phyloP scores from a whole-genome alignment of 2,888 invertebrate species.

The Pristionchus arcanus region DNA sequence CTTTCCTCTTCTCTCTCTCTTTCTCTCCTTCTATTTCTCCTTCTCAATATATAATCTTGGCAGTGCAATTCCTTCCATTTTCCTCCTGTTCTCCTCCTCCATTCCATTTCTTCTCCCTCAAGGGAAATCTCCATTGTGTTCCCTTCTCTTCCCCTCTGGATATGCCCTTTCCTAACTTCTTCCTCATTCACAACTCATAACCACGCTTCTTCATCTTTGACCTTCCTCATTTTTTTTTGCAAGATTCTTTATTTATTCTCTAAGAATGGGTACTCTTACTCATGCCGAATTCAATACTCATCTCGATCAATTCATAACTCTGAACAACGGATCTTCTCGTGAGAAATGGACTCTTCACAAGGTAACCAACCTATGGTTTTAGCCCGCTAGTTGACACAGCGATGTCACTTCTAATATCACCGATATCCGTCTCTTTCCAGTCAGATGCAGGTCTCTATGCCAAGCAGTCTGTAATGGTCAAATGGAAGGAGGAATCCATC shows the following conservation, averaged over 20 bases:
- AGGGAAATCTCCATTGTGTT: not conserved
- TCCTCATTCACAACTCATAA: not conserved
- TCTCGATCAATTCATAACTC: conserved; percentile 36
- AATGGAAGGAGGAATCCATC: conserved; percentile 57
- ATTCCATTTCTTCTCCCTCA: conserved; percentile 35
- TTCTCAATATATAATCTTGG: conserved; percentile 50
- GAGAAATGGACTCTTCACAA: conserved; percentile 55
- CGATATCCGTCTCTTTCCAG: conserved; percentile 49
- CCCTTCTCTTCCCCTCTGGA: conserved; percentile 14
- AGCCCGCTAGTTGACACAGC: too few relatives aligned
- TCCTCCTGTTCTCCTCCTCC: conserved; percentile 47
- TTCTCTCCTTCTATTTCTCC: not conserved
- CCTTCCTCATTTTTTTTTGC: not conserved
- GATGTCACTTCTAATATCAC: not conserved
- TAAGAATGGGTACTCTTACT: conserved; percentile 46
- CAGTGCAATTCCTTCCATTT: conserved; percentile 15
- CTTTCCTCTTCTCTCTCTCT: conserved; percentile 41
- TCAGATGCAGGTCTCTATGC: conserved; percentile 57
- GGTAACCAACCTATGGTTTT: not conserved
- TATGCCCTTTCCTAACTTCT: not conserved
- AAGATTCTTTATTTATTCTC: not conserved
- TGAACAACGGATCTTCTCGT: not conserved
- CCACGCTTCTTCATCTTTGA: not conserved
- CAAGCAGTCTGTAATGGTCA: conserved; percentile 61
- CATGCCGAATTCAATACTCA: not conserved